Evolutionary conservation across 2,797 vertebrate genomes (phyloP).

Genomic region (Crocodylus rhombifer): DNA sequence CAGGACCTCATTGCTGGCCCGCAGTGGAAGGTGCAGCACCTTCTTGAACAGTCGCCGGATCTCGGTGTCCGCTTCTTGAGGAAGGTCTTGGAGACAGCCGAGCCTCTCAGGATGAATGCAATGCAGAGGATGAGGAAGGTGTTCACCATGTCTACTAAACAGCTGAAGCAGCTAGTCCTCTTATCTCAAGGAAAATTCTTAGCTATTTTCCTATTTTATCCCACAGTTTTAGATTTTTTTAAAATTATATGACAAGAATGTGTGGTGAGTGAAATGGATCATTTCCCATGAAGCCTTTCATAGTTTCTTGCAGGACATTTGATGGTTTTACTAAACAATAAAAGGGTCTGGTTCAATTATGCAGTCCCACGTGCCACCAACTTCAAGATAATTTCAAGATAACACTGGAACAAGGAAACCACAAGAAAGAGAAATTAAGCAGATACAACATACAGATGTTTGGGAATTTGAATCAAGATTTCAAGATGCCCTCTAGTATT

Average conservation of each 20-base stretch:
- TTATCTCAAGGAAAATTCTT: background rate
- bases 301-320: too few relatives aligned
- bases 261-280: background rate
- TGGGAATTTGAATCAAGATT: conserved; percentile 42
- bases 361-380: background rate
- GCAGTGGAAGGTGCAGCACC: too few relatives aligned
- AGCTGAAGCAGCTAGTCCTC: background rate
- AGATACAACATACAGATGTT: conserved; percentile 34
- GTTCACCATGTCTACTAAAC: background rate
- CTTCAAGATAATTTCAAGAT: conserved; percentile 31
- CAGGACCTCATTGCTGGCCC: too few relatives aligned
- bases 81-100: too few relatives aligned
- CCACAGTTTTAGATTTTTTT: background rate
- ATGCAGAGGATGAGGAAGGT: too few relatives aligned
- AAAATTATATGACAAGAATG: background rate
- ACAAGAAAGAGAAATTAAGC: conserved; percentile 16
- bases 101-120: too few relatives aligned
- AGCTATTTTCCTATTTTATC: background rate
- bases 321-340: background rate
- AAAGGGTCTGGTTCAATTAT: background rate
- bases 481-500: conserved; percentile 45
- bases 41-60: too few relatives aligned
- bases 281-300: background rate
- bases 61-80: too few relatives aligned
- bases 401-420: conserved; percentile 10